Evolutionary conservation across 2,797 vertebrate species (phyloP), one percentile per base, ranked within the genome.

Genomic region (Gallinago stenura): DNA sequence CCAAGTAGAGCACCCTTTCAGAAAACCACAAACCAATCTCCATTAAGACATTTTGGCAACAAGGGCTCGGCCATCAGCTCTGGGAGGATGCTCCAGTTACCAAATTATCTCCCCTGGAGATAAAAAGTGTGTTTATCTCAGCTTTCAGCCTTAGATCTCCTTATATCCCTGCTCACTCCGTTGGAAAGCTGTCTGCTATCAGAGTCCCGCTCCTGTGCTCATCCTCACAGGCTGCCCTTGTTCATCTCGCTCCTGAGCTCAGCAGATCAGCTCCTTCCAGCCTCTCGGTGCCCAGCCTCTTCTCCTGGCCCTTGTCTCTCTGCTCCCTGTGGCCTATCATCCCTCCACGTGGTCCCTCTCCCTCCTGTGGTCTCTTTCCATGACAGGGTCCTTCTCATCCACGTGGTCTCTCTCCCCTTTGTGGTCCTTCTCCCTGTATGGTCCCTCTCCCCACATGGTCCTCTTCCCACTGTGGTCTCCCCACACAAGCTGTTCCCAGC

Each of bases 251-350:
- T 24, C 8, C 2, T 16, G 6, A 37, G 7, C 22, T 9, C 39
- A 39, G 54, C 50, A 54, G 21, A 5, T 7, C 3, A 21, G 18
- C 50, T 20, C 50, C 53, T 21, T 6, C 0, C 1, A 48, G 64
- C 48, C 26, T 8, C 16, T 20, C 0, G 0, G 21, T 31, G 61
- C 60, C 54, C 7, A 4, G 28, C 28, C 25, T 19, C 58, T 46
- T 24, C 57, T 46, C 17, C 57, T 24, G 6, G n/a, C 33, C 45
- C 51, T 82, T 20, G 30, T 12, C n/a, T 22, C 25, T 13, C 60
- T 41, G 71, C 62, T 30, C 4, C 41, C 25, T 3, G 1, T 9
- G 18, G 22, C 21, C 61, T 5, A 21, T 1, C 19, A 26, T 20
- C 25, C 33, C 24, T 31, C 46, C 16, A 9, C 1, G 13, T 22